Percentiles rank a stretch among this genome's conserved stretches.
These are phyloP conservation scores for Dascillus cervinus DNA, from an alignment of 2,888 invertebrate genomes.

Conservation along the genomic window DNA sequence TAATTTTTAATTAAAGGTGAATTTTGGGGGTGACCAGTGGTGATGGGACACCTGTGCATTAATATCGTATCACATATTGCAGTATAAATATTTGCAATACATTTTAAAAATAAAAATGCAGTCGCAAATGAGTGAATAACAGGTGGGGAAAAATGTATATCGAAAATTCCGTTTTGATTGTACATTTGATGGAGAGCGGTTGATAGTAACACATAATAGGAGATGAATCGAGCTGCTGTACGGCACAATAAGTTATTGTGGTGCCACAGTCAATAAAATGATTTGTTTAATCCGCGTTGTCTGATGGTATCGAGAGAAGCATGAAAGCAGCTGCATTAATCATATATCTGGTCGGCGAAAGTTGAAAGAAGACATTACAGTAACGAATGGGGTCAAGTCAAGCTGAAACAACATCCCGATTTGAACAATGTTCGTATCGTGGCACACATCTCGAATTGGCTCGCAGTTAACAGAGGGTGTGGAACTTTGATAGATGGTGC, in stretches of 20 bases:
- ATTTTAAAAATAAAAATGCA: no score
- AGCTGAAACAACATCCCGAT: constrained; percentile 40
- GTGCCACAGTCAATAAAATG: constrained; percentile 26
- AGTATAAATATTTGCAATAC: no score
- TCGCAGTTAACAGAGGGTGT: constrained; percentile 46
- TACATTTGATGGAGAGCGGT: no score
- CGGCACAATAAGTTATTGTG: constrained; percentile 1
- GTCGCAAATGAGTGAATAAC: no score
- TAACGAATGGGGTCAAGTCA: constrained; percentile 44
- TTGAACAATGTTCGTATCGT: constrained; percentile 29
- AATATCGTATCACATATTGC: no score
- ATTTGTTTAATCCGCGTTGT: constrained; percentile 28
- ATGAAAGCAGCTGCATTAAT: constrained; percentile 32
- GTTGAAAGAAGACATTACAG: constrained; percentile 44
- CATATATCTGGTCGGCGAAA: constrained; percentile 36
- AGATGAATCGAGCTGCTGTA: neutral
- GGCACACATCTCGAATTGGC: constrained; percentile 53
- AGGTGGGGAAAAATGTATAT: no score
- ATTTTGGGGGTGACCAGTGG: no score
- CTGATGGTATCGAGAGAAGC: constrained; percentile 26
- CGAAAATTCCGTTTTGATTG: no score
- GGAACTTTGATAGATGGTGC: constrained; percentile 45
- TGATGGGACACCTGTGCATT: no score
- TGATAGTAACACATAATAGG: no score
- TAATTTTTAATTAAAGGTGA: no score